Evolutionary conservation across 1,140 invertebrate species (phyloP).

Genomic region (Lysiphlebus fabarum): DNA sequence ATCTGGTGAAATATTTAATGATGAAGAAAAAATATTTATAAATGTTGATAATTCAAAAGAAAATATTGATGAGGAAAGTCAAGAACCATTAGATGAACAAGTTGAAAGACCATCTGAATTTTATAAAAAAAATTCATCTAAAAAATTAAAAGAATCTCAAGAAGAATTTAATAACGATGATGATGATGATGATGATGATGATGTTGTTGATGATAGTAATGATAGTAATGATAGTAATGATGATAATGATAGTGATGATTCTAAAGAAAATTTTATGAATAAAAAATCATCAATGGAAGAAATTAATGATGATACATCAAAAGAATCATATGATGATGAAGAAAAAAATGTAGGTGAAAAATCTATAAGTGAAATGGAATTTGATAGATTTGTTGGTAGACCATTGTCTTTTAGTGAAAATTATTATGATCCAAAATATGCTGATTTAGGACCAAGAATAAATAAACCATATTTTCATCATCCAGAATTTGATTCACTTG

Average conservation of each 20-base stretch:
- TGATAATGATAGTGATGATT: background rate
- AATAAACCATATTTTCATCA: slow-evolving; percentile 46
- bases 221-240: background rate
- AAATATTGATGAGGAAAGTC: slow-evolving; percentile 2
- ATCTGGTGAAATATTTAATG: too few species aligned
- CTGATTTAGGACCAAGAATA: slow-evolving; percentile 42
- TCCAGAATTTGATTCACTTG: slow-evolving; percentile 36
- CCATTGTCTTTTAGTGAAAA: slow-evolving; percentile 43
- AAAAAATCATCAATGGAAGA: slow-evolving; percentile 2
- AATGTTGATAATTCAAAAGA: slow-evolving; percentile 1
- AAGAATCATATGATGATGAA: slow-evolving; percentile 24
- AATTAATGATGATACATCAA: slow-evolving; percentile 23
- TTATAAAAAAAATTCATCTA: slow-evolving; percentile 8
- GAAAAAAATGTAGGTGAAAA: slow-evolving; percentile 14
- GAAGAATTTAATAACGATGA: too few species aligned
- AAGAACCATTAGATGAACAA: slow-evolving; percentile 7
- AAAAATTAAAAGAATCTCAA: background rate
- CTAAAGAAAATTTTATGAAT: background rate
- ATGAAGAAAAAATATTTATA: too few species aligned
- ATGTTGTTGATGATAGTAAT: slow-evolving; percentile 19
- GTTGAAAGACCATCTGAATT: slow-evolving; percentile 20
- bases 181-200: background rate
- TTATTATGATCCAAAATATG: slow-evolving; percentile 41
- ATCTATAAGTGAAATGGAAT: slow-evolving; percentile 23
- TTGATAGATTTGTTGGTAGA: slow-evolving; percentile 27